Percentiles rank a stretch among this genome's conserved stretches.
These are phyloP conservation scores for Sylvicola cinctus DNA, from an alignment of 2,888 invertebrate species.

Conservation along the genomic window DNA sequence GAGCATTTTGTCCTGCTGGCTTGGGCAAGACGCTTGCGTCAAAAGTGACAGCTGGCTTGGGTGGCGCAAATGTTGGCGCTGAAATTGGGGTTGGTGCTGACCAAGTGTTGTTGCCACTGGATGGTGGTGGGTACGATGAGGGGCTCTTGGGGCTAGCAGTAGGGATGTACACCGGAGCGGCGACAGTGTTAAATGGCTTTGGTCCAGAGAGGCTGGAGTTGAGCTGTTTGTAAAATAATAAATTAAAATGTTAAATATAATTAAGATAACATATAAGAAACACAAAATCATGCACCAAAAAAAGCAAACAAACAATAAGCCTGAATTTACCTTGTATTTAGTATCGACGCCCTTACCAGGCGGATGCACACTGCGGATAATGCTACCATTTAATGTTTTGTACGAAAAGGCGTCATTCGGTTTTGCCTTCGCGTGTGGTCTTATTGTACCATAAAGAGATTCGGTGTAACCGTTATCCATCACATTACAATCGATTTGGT, in stretches of 20 bases:
- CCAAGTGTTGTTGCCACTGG: constrained; percentile 10
- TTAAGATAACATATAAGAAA: background rate
- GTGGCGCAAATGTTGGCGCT: constrained; percentile 3
- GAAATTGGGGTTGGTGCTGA: constrained; percentile 5
- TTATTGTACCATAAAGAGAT: constrained; percentile 10
- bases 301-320: background rate
- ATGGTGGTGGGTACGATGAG: constrained; percentile 19
- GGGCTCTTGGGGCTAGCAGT: constrained; percentile 11
- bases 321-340: constrained; percentile 18
- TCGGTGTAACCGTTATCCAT: constrained; percentile 6
- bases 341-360: constrained; percentile 23
- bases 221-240: constrained; percentile 13
- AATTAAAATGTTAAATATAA: constrained; percentile 2
- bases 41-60: constrained; percentile 9
- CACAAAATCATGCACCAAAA: background rate
- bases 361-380: constrained; percentile 25
- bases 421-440: constrained; percentile 7
- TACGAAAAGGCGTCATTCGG: constrained; percentile 21
- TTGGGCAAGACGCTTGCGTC: constrained; percentile 24
- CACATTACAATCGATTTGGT: background rate
- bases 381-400: constrained; percentile 23
- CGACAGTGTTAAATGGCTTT: constrained; percentile 19
- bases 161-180: constrained; percentile 8
- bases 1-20: constrained; percentile 9
- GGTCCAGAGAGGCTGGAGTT: constrained; percentile 16